Evolutionary conservation across 2,888 invertebrate species (phyloP), one percentile per base, ranked within the genome.

Genomic region (Limulus polyphemus): DNA sequence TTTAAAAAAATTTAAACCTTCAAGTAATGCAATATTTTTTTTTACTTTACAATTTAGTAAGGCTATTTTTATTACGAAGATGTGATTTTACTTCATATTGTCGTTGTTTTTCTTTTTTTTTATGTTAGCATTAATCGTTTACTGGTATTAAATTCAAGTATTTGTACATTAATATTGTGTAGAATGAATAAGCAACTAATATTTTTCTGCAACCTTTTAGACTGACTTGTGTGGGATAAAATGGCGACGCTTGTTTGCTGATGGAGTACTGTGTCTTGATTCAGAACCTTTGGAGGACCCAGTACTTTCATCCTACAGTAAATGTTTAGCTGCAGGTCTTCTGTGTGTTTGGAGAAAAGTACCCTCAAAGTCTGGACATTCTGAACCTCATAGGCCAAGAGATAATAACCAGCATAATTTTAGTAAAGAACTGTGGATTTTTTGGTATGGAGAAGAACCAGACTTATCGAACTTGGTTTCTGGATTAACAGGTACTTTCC

Each of bases 211-310:
- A 70, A 49, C 13, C n/a, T n/a, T n/a, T 13, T 84, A 98, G 97
- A 97, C 98, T 80, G 98, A 99, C 83, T 84, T 97, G 77, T 91
- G 92, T 83, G 97, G 97, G 77, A 97, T 98, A 81, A 94, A 94
- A 90, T 97, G 97, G 97, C 90, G 91, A 83, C 92, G 91, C 80
- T 83, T 88, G 74, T 87, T 88, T 77, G 89, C 88, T 83, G 87
- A 87, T 76, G 89, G 88, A 79, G 65, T 68, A 50, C 32, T 32
- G 32, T 32, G 32, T 32, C 77, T 68, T 57, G 67, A 67, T 58
- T 66, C 61, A 57, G 74, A 74, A 56, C 89, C 90, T 68, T 82
- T 90, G 74, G 88, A 89, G 73, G 92, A 92, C 81, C 93, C 91
- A 69, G 90, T 91, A 74, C 82, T 91, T 77, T 84, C 88, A 77